Evolutionary conservation across 2,888 invertebrate genomes (phyloP), one percentile per base, ranked within the genome.

Genomic region (Lymantria dispar): DNA sequence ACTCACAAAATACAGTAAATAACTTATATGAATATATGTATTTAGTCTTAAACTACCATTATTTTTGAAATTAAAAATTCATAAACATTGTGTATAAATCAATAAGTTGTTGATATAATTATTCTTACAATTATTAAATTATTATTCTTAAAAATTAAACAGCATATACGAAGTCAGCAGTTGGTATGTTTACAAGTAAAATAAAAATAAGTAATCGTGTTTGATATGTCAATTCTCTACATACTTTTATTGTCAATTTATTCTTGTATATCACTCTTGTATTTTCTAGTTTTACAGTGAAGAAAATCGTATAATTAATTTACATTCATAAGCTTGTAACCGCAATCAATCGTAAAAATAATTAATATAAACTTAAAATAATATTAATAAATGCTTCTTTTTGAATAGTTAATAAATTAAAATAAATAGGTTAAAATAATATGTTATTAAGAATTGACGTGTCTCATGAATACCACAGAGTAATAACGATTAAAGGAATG

Each of bases 401-500:
- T 33, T 33, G 5, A 10, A 8, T 10, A 33, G 33, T 33, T 30
- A 33, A 10, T 33, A 33, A 33, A 33, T 1, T 10, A 10, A 10
- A 10, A n/a, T 38, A 10, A 37, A n/a, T 13, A 11, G 7, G 7
- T 38, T 38, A 3, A 12, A 38, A 38, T 38, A 5, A 10, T 10
- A 8, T 38, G 3, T 40, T 15, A 29, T 29, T 58, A 66, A 58
- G 74, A 69, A 82, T 83, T 80, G 82, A 81, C 80, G 70, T 77
- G 62, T 71, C 66, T 80, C 80, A 75, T 74, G 71, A 74, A 54
- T 64, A 75, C 68, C 60, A 62, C 66, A 61, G 60, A 71, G 66
- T 70, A 64, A 62, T 68, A 70, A 70, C 67, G 69, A 68, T 53
- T 57, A 47, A 59, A 53, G 51, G 52, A 60, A 63, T 67, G 56